A percentile compares a stretch with the other conserved stretches of the same genome.
Conservation (phyloP, 1,140 invertebrate genomes). For the Metaphire vulgaris region DNA sequence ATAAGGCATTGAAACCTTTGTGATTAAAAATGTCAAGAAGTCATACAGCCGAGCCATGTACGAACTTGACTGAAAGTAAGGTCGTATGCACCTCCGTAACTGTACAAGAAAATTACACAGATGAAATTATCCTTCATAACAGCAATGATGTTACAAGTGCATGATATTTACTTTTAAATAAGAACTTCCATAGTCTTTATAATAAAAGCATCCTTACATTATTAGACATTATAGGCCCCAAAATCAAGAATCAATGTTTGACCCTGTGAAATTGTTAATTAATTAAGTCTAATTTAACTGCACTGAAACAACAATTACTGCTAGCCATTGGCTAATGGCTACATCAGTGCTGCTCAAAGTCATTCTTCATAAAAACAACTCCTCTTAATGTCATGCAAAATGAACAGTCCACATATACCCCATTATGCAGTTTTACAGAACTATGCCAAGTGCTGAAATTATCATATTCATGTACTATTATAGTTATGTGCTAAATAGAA, state of each 20-base stretch:
- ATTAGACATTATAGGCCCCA: neutral
- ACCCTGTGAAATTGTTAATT: neutral
- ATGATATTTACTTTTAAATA: slow-evolving; percentile 21
- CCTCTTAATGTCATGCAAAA: too few species aligned
- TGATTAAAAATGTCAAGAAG: slow-evolving; percentile 59
- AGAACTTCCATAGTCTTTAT: neutral
- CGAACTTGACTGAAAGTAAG: slow-evolving; percentile 63
- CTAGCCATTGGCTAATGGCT: too few species aligned
- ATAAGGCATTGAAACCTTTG: slow-evolving; percentile 74
- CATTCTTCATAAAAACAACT: too few species aligned
- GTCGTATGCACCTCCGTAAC: slow-evolving; percentile 67
- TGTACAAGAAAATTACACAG: too few species aligned
- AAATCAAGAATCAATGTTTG: slow-evolving; percentile 16
- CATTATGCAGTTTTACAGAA: too few species aligned
- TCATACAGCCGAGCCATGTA: slow-evolving; percentile 36
- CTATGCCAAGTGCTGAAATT: too few species aligned
- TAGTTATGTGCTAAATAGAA: too few species aligned
- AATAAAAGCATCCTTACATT: slow-evolving; percentile 16
- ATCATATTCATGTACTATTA: too few species aligned
- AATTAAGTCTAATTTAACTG: too few species aligned
- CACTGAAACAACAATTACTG: too few species aligned
- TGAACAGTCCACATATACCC: too few species aligned
- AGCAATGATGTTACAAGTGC: neutral
- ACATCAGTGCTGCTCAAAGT: too few species aligned
- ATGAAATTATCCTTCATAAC: slow-evolving; percentile 33